Conservation (phyloP, 92 coral and sea anemone species). For the Palythoa grandiflora region DNA sequence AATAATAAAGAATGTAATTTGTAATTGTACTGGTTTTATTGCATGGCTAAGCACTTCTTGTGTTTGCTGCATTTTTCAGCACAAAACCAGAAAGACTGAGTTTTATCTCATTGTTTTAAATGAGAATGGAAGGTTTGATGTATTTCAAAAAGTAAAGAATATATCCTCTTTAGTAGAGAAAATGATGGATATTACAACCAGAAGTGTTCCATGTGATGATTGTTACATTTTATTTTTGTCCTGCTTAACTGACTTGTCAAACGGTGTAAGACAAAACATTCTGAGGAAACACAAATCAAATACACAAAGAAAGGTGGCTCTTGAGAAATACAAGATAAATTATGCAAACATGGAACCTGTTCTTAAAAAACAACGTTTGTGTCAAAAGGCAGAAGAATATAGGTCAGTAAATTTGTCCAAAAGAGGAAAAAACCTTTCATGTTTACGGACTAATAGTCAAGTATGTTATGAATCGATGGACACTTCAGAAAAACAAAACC, state of each 20-base stretch:
- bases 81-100: not conserved
- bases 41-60: not conserved
- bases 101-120: slow-evolving; percentile 25
- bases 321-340: slow-evolving; percentile 22
- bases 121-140: slow-evolving; percentile 18
- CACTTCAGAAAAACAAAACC: no score
- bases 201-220: slow-evolving; percentile 11
- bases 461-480: no score
- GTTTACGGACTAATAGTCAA: no score
- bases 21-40: not conserved
- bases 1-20: no score
- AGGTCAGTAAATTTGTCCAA: no score
- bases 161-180: slow-evolving; percentile 30
- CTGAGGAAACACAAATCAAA: slow-evolving; percentile 44
- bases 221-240: slow-evolving; percentile 39
- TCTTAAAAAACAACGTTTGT: no score
- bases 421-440: no score
- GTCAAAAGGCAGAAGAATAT: no score
- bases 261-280: slow-evolving; percentile 36
- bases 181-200: slow-evolving; percentile 28
- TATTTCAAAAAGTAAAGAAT: slow-evolving; percentile 38
- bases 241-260: slow-evolving; percentile 24
- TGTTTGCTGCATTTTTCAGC: not conserved
- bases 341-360: slow-evolving; percentile 55
- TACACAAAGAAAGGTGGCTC: not conserved